Conservation (phyloP, 1,140 invertebrate genomes). For the Archivesica marissinica region DNA sequence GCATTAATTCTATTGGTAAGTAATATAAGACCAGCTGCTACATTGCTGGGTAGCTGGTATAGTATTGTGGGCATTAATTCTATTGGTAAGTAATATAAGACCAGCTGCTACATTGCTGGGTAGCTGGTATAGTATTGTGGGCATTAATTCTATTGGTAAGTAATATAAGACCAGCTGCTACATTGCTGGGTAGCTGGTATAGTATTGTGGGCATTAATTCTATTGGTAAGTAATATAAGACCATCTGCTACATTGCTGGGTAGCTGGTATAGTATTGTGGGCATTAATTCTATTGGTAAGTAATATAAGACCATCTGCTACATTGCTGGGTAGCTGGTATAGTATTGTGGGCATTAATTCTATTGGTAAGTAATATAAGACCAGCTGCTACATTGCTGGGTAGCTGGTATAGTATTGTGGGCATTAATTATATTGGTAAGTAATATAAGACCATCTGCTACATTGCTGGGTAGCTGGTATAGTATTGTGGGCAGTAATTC, state of each 20-base stretch:
- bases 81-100: constrained; percentile 35
- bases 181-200: too few relatives aligned
- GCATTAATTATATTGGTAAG: constrained; percentile 52
- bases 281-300: constrained; percentile 52
- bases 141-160: constrained; percentile 52
- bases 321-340: too few relatives aligned
- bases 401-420: constrained; percentile 58
- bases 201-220: constrained; percentile 10
- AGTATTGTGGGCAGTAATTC: not conserved
- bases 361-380: constrained; percentile 35
- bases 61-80: constrained; percentile 10
- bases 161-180: too few relatives aligned
- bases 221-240: constrained; percentile 35
- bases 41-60: too few relatives aligned
- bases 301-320: too few relatives aligned
- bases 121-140: constrained; percentile 58
- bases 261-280: constrained; percentile 58
- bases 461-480: too few relatives aligned
- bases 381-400: constrained; percentile 60
- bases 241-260: constrained; percentile 60
- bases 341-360: constrained; percentile 10
- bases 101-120: constrained; percentile 60
- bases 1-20: constrained; percentile 52
- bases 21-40: too few relatives aligned
- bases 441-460: too few relatives aligned